Base-by-base conservation (phyloP, 2,113 vertebrate species). In the Carassius gibelio region DNA sequence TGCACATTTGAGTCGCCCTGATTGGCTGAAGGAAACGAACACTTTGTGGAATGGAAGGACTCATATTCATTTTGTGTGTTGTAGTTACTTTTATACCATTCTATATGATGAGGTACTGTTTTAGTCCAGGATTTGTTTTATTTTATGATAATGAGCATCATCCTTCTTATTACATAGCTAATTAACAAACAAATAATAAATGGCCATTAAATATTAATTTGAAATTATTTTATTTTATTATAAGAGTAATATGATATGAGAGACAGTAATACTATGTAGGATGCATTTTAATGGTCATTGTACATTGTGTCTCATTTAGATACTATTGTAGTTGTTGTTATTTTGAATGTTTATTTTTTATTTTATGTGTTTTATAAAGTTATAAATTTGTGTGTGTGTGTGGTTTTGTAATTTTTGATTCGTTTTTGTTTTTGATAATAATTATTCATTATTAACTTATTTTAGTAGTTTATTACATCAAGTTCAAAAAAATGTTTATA, bases 11-110 rank as follows among this genome's bases (percentile, higher is more conserved):
- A 57, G n/a, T 0, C 0, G n/a, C 62, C 21, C 48, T 71, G 34
- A 85, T 71, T 85, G 62, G 75, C 64, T 57, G 34, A 57, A 80
- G 72, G 21, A 62, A 30, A 75, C 34, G 1, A 36, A 36, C 30
- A 69, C 3, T 17, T 68, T 17, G 30, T 72, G 17, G 34, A 17
- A 59, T 13, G 50, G 50, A 48, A 57, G 14, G 30, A 72, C 21
- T 57, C 68, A 74, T 59, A 72, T 8, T 23, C 4, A 59, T 42
- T 7, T 11, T 11, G 50, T 5, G 23, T 82, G 66, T 68, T 14
- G 14, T 66, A 3, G 2, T 6, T 68, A 52, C 9, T 71, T 15
- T 71, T 69, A 38, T 19, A 45, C 8, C 9, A 3, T 45, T 45
- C 42, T 45, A 10, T 45, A 45, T 45, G 42, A 45, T 45, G 9